Base-by-base conservation (phyloP, 2,888 invertebrate genomes). In the Meteorus cinctellus region DNA sequence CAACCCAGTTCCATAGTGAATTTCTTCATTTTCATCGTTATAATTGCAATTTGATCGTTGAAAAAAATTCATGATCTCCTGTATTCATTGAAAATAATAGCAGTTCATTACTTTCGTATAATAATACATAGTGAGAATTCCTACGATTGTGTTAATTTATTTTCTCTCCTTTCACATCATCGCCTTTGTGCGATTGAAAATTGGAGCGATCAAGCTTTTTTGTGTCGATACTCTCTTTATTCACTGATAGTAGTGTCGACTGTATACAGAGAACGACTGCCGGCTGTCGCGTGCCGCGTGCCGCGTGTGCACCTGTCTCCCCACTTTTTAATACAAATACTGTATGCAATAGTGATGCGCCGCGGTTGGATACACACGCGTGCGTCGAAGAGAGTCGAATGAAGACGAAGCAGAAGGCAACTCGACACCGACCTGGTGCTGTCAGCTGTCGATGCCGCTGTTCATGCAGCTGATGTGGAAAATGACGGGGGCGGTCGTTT, bases 281-380 rank as follows among this genome's bases (percentile, higher is more conserved):
- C 86, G 84, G 84, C 85, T 86, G 86, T 86, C 84, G 85, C 84
- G 34, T 34, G 34, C 24, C 24, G 24, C 24, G 80, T 84, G 84
- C 83, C 83, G 81, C 77, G 77, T 75, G 71, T 85, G 81, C 86
- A 87, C 86, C 86, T 87, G 87, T 83, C 85, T 77, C 74, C 80
- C 80, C 78, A 81, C 82, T 78, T 81, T 80, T 77, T 48, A 48
- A n/a, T 16, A 16, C 16, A 48, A 16, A 48, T 48, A n/a, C 16
- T 48, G n/a, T 48, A 48, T 16, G n/a, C n/a, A 48, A 48, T 48
- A 55, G 24, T 14, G 36, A 41, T 41, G 41, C 36, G 67, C 12
- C 14, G 12, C 14, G 19, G 24, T 34, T 68, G 74, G 55, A 68
- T 60, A 68, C 68, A 72, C 76, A 67, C 76, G 74, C 55, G 19